These are phyloP conservation scores for Phrynocephalus vlangalii DNA, from an alignment of 2,797 vertebrate genomes.

Conservation along the genomic window DNA sequence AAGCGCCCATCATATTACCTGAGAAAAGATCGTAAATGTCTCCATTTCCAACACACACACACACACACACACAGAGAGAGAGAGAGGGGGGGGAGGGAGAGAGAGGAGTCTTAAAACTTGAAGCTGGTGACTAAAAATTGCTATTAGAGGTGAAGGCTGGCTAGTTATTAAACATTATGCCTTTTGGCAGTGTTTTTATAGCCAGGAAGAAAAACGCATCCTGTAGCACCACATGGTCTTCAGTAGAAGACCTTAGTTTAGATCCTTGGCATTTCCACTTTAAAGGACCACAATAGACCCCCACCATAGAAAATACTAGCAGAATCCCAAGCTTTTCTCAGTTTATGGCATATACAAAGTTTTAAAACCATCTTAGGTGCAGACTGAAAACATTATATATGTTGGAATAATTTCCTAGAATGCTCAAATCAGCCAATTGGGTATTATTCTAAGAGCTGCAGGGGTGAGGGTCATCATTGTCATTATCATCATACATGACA, in stretches of 20 bases:
- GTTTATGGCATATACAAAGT: too few relatives aligned
- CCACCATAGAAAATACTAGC: not conserved
- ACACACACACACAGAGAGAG: not conserved
- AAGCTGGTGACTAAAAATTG: constrained; percentile 36
- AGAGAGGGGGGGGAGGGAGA: too few relatives aligned
- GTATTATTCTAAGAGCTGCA: too few relatives aligned
- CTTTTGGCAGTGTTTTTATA: constrained; percentile 4
- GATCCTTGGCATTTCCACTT: not conserved
- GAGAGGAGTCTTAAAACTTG: not conserved
- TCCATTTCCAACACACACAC: constrained; percentile 58
- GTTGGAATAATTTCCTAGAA: too few relatives aligned
- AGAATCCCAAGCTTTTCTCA: not conserved
- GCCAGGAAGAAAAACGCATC: not conserved
- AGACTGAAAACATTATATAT: too few relatives aligned
- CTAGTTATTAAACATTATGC: not conserved
- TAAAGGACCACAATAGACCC: not conserved
- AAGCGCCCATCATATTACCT: constrained; percentile 62
- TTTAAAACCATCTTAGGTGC: not conserved
- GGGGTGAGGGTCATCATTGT: too few relatives aligned
- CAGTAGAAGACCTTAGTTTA: not conserved
- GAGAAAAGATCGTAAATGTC: constrained; percentile 65
- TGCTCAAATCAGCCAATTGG: too few relatives aligned
- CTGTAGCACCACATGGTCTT: not conserved
- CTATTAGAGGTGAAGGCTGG: not conserved
- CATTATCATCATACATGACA: too few relatives aligned